phyloP scores from a whole-genome alignment of 2,888 invertebrate species.

The Phalangium opilio region DNA sequence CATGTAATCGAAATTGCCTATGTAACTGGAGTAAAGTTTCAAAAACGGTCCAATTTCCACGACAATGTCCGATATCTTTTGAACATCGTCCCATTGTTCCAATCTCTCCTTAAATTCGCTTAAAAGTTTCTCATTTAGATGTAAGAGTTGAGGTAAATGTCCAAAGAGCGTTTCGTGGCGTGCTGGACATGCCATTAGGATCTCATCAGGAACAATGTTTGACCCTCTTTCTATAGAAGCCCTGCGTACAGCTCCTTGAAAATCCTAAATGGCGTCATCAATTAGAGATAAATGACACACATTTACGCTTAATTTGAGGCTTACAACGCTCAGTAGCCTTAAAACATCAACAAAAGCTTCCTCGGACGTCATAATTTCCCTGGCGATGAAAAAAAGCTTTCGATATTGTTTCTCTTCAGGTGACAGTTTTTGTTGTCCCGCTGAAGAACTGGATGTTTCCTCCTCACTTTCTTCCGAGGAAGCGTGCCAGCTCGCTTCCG shows the following conservation, averaged over 20 bases:
- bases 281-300: conserved; percentile 14
- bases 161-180: conserved; percentile 37
- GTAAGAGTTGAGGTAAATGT: conserved; percentile 38
- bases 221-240: conserved; percentile 25
- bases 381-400: conserved; percentile 34
- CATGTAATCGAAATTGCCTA: conserved; percentile 39
- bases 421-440: neutral
- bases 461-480: conserved; percentile 20
- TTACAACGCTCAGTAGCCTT: conserved; percentile 36
- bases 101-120: conserved; percentile 37
- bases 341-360: conserved; percentile 40
- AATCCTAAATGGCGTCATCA: too few relatives aligned
- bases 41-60: conserved; percentile 43
- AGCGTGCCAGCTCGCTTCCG: conserved; percentile 13
- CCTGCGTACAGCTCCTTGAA: conserved; percentile 31
- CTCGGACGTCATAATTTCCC: conserved; percentile 41
- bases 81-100: conserved; percentile 33
- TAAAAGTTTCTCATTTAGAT: conserved; percentile 39
- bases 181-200: too few relatives aligned
- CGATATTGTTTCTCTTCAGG: conserved; percentile 20
- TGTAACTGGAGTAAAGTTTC: conserved; percentile 41
- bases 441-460: conserved; percentile 1
- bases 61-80: conserved; percentile 40
- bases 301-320: conserved; percentile 9
- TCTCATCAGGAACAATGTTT: conserved; percentile 33